phyloP scores from a whole-genome alignment of 1,140 invertebrate species.

The Drosophila bifasciata region DNA sequence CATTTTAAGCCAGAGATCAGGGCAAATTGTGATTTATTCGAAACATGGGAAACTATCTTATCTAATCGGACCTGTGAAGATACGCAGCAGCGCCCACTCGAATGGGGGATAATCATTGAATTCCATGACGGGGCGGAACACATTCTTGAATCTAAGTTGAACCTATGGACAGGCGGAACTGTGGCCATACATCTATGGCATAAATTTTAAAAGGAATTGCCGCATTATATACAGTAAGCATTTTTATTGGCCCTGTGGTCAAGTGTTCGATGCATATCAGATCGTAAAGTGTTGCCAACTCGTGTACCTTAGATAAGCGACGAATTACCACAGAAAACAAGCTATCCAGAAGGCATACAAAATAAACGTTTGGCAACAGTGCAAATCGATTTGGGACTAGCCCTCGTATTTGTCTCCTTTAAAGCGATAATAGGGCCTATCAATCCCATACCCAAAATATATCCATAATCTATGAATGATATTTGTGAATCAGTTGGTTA shows the following conservation, averaged over 20 bases:
- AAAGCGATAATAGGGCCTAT: constrained; percentile 25
- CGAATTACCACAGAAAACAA: constrained; percentile 26
- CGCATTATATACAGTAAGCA: constrained; percentile 13
- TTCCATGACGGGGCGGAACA: constrained; percentile 14
- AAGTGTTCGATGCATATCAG: constrained; percentile 47
- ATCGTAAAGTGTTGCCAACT: constrained; percentile 41
- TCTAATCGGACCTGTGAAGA: constrained; percentile 23
- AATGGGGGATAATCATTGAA: constrained; percentile 30
- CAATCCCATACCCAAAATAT: constrained; percentile 19
- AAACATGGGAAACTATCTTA: constrained; percentile 20
- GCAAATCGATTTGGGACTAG: constrained; percentile 28
- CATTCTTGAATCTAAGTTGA: constrained; percentile 11
- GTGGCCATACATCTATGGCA: constrained; percentile 21
- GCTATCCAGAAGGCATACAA: constrained; percentile 11
- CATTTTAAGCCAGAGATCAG: constrained; percentile 47
- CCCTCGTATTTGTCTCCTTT: constrained; percentile 36
- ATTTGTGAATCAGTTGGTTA: constrained; percentile 23
- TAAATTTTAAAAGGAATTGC: constrained; percentile 54
- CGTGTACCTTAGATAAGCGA: constrained; percentile 32
- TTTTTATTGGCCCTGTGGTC: constrained; percentile 32
- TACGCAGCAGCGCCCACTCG: constrained; percentile 2
- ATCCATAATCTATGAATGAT: constrained; percentile 32
- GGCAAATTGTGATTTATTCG: constrained; percentile 40
- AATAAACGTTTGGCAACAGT: constrained; percentile 42
- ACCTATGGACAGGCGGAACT: constrained; percentile 38